These are phyloP conservation scores for Paragorgia papillata DNA, from an alignment of 92 coral and sea anemone species.

Conservation along the genomic window DNA sequence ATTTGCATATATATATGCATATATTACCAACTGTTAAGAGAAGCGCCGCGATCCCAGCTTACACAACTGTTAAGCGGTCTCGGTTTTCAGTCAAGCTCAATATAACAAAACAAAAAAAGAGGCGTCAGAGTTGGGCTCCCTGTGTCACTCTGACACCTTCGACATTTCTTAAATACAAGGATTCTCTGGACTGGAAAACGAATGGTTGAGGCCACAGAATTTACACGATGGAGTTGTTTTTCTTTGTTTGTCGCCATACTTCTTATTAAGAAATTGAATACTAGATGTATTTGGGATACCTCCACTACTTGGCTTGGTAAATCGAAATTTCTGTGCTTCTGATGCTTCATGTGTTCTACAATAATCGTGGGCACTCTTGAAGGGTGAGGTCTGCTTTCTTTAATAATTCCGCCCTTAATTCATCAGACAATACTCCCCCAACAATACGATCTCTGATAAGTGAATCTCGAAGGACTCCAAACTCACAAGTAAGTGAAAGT, in stretches of 20 bases:
- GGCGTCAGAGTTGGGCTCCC: too few relatives aligned
- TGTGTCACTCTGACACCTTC: too few relatives aligned
- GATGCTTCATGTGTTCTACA: conserved; percentile 56
- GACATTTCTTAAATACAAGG: conserved; percentile 57
- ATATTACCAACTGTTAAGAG: too few relatives aligned
- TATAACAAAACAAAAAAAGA: too few relatives aligned
- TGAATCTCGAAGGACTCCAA: conserved; percentile 63
- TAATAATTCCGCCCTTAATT: conserved; percentile 61
- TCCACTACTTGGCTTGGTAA: background rate
- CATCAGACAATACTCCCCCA: conserved; percentile 60
- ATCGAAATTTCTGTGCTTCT: conserved; percentile 49
- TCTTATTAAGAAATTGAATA: conserved; percentile 15
- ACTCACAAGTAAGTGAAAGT: conserved; percentile 63
- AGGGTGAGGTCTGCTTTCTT: conserved; percentile 68
- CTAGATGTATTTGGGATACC: background rate
- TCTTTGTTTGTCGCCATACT: conserved; percentile 8
- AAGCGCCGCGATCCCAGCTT: too few relatives aligned
- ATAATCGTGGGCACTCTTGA: conserved; percentile 62
- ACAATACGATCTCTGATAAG: conserved; percentile 66
- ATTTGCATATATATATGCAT: too few relatives aligned
- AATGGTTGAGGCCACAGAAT: conserved; percentile 68
- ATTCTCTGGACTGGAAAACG: conserved; percentile 56
- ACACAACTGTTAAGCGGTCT: too few relatives aligned
- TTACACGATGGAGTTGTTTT: conserved; percentile 41
- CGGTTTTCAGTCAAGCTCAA: too few relatives aligned